phyloP scores from a whole-genome alignment of 2,797 vertebrate genomes.

The Phalloptychus januarius region DNA sequence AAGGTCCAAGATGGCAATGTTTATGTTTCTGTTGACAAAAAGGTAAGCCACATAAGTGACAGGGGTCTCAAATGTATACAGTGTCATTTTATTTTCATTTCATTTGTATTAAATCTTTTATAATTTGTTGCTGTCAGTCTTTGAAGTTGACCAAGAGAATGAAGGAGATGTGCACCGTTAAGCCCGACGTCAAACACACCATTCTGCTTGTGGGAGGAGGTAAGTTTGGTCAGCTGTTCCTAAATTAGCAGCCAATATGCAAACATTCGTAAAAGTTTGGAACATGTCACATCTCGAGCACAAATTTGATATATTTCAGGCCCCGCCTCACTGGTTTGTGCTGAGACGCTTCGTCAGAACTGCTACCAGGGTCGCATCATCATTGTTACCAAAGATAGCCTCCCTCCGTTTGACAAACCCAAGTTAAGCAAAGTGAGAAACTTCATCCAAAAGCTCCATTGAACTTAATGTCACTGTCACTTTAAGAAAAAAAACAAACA shows the following conservation, averaged over 20 bases:
- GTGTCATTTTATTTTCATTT: not conserved
- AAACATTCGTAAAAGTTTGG: not conserved
- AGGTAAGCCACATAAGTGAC: constrained; percentile 71
- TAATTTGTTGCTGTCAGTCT: constrained; percentile 32
- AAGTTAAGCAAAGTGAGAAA: constrained; percentile 87
- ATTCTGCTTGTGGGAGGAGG: constrained; percentile 83
- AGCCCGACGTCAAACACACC: constrained; percentile 63
- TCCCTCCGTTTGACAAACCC: constrained; percentile 86
- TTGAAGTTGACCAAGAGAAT: constrained; percentile 71
- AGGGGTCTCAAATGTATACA: not conserved
- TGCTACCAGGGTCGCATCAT: constrained; percentile 85
- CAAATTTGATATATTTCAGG: constrained; percentile 68
- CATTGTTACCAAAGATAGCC: constrained; percentile 83
- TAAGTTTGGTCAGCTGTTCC: constrained; percentile 43
- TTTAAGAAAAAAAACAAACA: not conserved
- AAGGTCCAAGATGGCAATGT: constrained; percentile 83
- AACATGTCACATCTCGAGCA: not conserved
- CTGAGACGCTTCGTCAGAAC: constrained; percentile 89
- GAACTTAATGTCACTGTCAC: not conserved
- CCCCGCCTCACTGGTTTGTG: constrained; percentile 86
- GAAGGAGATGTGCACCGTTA: constrained; percentile 76
- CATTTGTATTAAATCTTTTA: not conserved
- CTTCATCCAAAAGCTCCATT: not conserved
- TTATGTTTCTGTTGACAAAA: constrained; percentile 79
- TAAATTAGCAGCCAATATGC: no score